A percentile compares a stretch with the other conserved stretches of the same genome.
phyloP scores from a whole-genome alignment of 1,140 invertebrate genomes.

The Protaetia brevitarsis region DNA sequence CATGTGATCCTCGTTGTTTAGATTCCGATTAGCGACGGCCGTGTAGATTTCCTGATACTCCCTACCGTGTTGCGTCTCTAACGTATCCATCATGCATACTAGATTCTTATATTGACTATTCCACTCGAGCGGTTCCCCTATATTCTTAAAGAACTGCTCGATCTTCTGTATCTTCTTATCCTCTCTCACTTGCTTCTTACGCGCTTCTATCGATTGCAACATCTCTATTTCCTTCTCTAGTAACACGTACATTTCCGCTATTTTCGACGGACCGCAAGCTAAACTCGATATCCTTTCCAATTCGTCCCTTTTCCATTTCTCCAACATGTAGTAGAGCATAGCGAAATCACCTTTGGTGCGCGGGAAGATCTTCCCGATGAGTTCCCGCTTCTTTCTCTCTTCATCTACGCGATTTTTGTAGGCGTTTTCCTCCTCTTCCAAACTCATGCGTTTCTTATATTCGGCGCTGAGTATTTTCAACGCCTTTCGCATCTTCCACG shows the following conservation, averaged over 20 bases:
- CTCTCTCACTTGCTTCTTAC: slow-evolving; percentile 55
- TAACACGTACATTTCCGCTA: slow-evolving; percentile 59
- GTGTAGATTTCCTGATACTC: slow-evolving; percentile 60
- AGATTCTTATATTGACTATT: slow-evolving; percentile 56
- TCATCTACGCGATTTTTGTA: slow-evolving; percentile 51
- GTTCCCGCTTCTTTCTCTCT: slow-evolving; percentile 52
- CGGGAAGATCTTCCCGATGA: slow-evolving; percentile 59
- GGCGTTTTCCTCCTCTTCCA: slow-evolving; percentile 52
- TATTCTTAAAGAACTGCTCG: slow-evolving; percentile 57
- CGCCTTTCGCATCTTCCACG: slow-evolving; percentile 43
- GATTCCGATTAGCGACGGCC: slow-evolving; percentile 51
- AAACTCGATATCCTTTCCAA: slow-evolving; percentile 55
- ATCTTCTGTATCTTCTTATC: slow-evolving; percentile 54
- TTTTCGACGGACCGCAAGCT: slow-evolving; percentile 57
- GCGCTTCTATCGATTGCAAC: slow-evolving; percentile 59
- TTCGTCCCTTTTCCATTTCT: slow-evolving; percentile 62
- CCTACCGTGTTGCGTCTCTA: slow-evolving; percentile 62
- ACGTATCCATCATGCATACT: slow-evolving; percentile 60
- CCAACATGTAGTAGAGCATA: slow-evolving; percentile 61
- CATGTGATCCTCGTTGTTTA: slow-evolving; percentile 54
- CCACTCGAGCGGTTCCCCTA: slow-evolving; percentile 62
- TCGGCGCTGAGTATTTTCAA: slow-evolving; percentile 46
- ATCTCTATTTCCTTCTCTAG: slow-evolving; percentile 64
- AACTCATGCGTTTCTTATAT: slow-evolving; percentile 52
- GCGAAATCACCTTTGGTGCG: slow-evolving; percentile 61